phyloP scores from a whole-genome alignment of 2,113 vertebrate species.

The Isichthys henryi region DNA sequence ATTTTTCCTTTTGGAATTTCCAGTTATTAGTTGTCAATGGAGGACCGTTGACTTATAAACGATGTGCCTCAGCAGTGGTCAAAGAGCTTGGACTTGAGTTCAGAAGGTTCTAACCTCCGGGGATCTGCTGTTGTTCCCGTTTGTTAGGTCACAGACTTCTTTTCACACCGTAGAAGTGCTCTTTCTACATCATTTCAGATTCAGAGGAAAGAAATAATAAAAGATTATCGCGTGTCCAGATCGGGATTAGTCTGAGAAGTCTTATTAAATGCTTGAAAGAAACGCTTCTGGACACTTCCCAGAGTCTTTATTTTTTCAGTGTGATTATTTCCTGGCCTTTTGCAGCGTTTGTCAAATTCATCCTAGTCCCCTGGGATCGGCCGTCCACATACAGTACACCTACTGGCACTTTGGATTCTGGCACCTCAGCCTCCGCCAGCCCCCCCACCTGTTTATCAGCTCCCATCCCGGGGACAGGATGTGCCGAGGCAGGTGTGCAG shows the following conservation, averaged over 20 bases:
- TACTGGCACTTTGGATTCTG: not conserved
- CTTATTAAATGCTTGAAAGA: not conserved
- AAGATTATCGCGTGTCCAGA: not conserved
- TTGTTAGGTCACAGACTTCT: not conserved
- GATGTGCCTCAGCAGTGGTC: not conserved
- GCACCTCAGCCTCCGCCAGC: not conserved
- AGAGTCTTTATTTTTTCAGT: not conserved
- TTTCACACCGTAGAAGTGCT: not conserved
- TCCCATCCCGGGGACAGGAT: not conserved
- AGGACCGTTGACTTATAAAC: not conserved
- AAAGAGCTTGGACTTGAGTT: not conserved
- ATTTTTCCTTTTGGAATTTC: not conserved
- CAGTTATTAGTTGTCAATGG: not conserved
- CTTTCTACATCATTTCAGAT: not conserved
- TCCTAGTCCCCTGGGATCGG: not conserved
- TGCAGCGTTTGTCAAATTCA: not conserved
- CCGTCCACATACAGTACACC: not conserved
- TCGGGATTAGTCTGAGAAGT: not conserved
- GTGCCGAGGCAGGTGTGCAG: not conserved
- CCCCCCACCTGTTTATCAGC: not conserved
- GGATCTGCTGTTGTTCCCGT: not conserved
- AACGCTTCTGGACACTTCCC: not conserved
- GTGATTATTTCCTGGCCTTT: not conserved
- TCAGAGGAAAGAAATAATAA: not conserved
- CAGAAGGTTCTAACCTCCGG: not conserved